Conservation (phyloP, 2,797 vertebrate genomes). For the Cirrhinus mrigala region DNA sequence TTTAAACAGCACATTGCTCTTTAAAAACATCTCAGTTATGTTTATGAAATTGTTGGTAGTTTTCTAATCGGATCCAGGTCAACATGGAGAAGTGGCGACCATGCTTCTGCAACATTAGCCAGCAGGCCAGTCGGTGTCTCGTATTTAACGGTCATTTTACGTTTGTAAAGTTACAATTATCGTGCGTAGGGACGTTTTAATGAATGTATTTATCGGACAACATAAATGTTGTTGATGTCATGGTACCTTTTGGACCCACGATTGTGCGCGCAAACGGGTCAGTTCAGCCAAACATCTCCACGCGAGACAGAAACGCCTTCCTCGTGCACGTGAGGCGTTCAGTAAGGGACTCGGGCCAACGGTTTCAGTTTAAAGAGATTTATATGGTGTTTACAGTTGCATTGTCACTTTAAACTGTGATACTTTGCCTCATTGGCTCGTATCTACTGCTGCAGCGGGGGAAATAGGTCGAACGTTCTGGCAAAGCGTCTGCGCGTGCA, state of each 20-base stretch:
- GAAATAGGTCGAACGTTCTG: background rate
- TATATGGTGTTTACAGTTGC: background rate
- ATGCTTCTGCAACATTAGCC: conserved; percentile 49
- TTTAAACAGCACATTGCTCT: background rate
- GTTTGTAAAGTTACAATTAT: background rate
- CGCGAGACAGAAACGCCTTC: conserved; percentile 26
- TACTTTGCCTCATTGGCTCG: background rate
- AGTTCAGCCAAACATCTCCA: background rate
- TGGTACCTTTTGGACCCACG: background rate
- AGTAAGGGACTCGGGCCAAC: background rate
- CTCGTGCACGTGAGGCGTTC: background rate
- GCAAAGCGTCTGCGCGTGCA: background rate
- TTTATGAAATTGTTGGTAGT: background rate
- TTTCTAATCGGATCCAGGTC: conserved; percentile 51
- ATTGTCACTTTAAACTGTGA: background rate
- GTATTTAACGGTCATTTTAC: background rate
- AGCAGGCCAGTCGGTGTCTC: background rate
- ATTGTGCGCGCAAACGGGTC: background rate
- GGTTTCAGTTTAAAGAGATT: background rate
- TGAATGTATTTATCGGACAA: background rate
- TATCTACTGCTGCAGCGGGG: background rate
- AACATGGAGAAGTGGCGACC: conserved; percentile 62
- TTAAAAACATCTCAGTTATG: background rate
- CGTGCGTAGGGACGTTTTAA: too few relatives aligned
- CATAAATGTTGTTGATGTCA: background rate